These are phyloP conservation scores for Listronotus oregonensis DNA, from an alignment of 1,140 invertebrate species.

Conservation along the genomic window DNA sequence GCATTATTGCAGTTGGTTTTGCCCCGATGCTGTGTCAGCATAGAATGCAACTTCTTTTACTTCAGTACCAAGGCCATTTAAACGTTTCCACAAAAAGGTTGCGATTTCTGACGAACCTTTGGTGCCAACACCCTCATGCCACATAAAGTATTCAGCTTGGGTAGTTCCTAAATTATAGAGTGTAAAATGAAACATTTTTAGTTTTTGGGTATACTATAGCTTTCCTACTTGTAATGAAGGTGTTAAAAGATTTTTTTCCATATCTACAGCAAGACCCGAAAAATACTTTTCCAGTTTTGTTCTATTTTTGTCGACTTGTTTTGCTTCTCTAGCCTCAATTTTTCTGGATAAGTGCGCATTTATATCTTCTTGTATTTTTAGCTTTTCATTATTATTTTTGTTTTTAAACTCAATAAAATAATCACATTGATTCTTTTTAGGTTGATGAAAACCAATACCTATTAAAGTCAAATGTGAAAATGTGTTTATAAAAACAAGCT, in stretches of 20 bases:
- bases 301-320: background rate
- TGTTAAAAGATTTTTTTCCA: background rate
- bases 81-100: background rate
- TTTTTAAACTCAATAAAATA: no score
- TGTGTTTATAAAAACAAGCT: background rate
- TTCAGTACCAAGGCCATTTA: background rate
- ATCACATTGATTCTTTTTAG: background rate
- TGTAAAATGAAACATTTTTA: background rate
- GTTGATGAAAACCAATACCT: background rate
- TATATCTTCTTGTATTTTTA: background rate
- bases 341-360: background rate
- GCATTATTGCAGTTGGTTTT: background rate
- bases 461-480: background rate
- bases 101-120: background rate
- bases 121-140: slow-evolving; percentile 3
- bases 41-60: no score
- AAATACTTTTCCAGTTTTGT: background rate
- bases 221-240: background rate
- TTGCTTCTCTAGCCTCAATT: slow-evolving; percentile 1
- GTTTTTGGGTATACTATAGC: background rate
- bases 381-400: no score
- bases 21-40: no score
- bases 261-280: background rate
- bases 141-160: background rate
- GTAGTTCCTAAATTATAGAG: background rate